These are phyloP conservation scores for Scelioninae gen. 1 DNA, from an alignment of 2,888 invertebrate species.

Conservation along the genomic window DNA sequence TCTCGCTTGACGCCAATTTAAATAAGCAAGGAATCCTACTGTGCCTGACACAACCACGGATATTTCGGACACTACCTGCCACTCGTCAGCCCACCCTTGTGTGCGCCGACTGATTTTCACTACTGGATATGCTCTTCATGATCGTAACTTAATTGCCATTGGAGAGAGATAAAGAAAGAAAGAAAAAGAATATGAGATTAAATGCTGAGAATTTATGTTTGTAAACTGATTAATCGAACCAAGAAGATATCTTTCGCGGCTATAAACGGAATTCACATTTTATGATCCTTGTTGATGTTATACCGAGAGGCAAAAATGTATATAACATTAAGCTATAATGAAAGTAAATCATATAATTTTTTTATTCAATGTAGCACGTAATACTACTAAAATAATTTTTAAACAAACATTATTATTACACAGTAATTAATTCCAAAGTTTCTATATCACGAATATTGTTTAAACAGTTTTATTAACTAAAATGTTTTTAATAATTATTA, in stretches of 20 bases:
- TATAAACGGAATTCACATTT: constrained; percentile 39
- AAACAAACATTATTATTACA: too few relatives aligned
- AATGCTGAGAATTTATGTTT: constrained; percentile 70
- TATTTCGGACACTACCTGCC: constrained; percentile 83
- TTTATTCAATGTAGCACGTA: too few relatives aligned
- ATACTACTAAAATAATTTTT: too few relatives aligned
- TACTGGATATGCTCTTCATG: constrained; percentile 68
- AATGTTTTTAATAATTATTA: too few relatives aligned
- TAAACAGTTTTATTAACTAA: too few relatives aligned
- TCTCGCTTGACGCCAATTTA: constrained; percentile 68
- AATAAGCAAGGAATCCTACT: constrained; percentile 81
- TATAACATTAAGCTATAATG: too few relatives aligned
- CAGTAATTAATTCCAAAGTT: too few relatives aligned
- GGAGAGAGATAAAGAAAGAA: constrained; percentile 3
- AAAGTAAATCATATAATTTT: too few relatives aligned
- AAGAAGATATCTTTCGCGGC: constrained; percentile 27
- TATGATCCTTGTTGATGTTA: constrained; percentile 16
- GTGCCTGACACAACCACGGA: constrained; percentile 82
- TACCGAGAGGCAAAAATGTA: too few relatives aligned
- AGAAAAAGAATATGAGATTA: constrained; percentile 30
- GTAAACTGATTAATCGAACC: constrained; percentile 61
- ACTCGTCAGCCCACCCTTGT: constrained; percentile 84
- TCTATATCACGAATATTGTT: too few relatives aligned
- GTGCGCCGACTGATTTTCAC: constrained; percentile 67
- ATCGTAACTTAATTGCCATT: constrained; percentile 56